Evolutionary conservation across 2,113 vertebrate species (phyloP).

Genomic region (Phalacrocorax pelagicus): DNA sequence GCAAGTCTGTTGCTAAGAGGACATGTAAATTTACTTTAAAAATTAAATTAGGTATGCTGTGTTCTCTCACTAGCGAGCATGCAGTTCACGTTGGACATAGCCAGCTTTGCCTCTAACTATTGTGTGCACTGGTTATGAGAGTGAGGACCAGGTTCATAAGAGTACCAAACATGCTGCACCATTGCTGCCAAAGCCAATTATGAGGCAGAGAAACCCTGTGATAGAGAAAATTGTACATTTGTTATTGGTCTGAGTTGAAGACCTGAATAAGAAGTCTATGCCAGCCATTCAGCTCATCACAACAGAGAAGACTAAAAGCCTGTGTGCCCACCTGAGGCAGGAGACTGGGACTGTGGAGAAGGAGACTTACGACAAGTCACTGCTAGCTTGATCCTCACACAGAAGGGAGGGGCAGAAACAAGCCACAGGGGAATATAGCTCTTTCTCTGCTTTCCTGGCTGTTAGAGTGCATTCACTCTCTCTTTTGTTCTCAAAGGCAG

Average conservation of each 20-base stretch:
- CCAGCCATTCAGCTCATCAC: background rate
- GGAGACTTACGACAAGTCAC: background rate
- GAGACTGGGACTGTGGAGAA: background rate
- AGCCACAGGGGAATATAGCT: background rate
- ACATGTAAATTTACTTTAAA: background rate
- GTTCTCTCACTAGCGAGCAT: background rate
- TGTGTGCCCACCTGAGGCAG: background rate
- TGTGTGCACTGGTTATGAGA: background rate
- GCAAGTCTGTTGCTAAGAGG: background rate
- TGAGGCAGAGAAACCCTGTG: background rate
- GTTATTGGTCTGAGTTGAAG: background rate
- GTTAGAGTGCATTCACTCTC: background rate
- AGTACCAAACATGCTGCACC: background rate
- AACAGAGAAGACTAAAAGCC: background rate
- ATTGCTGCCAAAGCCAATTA: background rate
- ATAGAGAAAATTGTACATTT: background rate
- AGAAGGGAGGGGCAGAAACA: background rate
- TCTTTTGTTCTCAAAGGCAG: background rate
- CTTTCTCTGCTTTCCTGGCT: background rate
- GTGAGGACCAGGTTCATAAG: background rate
- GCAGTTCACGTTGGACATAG: background rate
- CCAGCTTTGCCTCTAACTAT: background rate
- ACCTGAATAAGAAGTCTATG: background rate
- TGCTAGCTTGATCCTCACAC: background rate
- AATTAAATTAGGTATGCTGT: background rate